A percentile compares a stretch with the other conserved stretches of the same genome.
Conservation (phyloP, 2,113 vertebrate genomes). For the Dasyurus viverrinus region DNA sequence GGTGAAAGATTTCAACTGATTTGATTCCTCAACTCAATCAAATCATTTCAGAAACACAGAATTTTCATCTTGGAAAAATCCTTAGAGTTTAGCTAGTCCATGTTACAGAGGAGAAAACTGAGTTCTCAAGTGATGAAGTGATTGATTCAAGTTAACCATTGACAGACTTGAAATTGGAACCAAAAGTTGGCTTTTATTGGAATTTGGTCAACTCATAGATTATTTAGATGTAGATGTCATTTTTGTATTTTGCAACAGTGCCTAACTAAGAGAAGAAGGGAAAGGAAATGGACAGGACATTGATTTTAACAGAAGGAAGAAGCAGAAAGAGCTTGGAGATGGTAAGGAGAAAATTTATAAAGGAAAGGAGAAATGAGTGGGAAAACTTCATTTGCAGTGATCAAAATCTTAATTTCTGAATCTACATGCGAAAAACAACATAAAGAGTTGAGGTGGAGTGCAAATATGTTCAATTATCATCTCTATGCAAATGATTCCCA, state of each 20-base stretch:
- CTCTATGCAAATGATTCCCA: background rate
- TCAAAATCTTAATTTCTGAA: background rate
- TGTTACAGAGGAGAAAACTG: background rate
- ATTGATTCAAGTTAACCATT: background rate
- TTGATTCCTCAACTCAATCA: background rate
- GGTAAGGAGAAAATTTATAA: background rate
- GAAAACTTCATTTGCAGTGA: slow-evolving; percentile 3
- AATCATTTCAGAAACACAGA: background rate
- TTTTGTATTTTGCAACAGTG: background rate
- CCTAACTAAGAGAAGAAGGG: slow-evolving; percentile 2
- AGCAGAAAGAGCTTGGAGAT: background rate
- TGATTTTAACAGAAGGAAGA: slow-evolving; percentile 1
- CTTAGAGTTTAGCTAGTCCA: background rate
- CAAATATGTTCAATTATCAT: background rate
- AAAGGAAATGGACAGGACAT: background rate
- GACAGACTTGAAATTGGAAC: background rate
- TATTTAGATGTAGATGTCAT: background rate
- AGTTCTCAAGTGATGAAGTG: background rate
- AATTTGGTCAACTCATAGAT: background rate
- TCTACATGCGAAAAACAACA: background rate
- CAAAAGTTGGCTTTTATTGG: background rate
- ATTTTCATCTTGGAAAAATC: background rate
- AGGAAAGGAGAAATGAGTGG: background rate
- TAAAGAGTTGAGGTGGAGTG: background rate
- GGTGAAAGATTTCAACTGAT: background rate